These are phyloP conservation scores for Nymphalis io DNA, from an alignment of 1,140 invertebrate species.

Conservation along the genomic window DNA sequence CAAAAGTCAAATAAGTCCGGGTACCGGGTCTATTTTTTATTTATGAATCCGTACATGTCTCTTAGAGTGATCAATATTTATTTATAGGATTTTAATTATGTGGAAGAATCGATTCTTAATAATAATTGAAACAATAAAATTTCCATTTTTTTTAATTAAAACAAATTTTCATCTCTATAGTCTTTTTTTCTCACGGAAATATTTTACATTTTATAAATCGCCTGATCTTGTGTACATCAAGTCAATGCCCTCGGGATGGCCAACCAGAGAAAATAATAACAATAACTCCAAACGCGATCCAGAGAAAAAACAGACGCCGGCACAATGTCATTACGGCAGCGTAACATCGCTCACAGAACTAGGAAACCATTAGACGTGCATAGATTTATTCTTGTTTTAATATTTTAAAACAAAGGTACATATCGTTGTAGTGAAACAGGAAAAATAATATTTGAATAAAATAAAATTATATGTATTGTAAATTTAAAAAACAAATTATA, in stretches of 20 bases:
- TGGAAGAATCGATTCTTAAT: no score
- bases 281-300: conserved; percentile 75
- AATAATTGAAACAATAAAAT: no score
- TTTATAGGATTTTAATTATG: no score
- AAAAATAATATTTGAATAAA: no score
- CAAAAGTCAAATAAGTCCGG: no score
- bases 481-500: no score
- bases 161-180: not conserved
- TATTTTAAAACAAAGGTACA: not conserved
- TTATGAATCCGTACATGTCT: no score
- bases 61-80: no score
- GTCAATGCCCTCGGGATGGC: conserved; percentile 60
- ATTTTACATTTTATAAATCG: conserved; percentile 2
- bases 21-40: no score
- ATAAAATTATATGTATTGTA: no score
- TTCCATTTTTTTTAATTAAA: not conserved
- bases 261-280: conserved; percentile 75
- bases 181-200: not conserved
- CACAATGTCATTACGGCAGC: conserved; percentile 72
- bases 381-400: not conserved
- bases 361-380: conserved; percentile 39
- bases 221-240: conserved; percentile 37
- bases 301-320: conserved; percentile 73
- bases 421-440: no score
- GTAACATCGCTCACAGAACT: conserved; percentile 58